Conservation (phyloP, 92 coral and sea anemone genomes). For the Chrysogorgia sp. region DNA sequence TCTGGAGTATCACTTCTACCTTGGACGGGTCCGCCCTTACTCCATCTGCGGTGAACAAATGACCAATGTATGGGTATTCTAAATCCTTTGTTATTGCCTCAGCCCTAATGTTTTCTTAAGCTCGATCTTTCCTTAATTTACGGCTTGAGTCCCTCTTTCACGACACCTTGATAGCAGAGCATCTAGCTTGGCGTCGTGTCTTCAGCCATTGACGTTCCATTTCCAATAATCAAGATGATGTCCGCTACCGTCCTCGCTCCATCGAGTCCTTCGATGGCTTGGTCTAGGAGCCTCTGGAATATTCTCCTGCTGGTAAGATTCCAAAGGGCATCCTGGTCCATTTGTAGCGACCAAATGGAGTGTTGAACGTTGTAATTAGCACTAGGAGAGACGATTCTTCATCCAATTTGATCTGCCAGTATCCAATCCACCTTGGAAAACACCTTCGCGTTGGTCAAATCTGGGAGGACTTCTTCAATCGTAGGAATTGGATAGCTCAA, state of each 20-base stretch:
- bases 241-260: slow-evolving; percentile 30
- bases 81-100: too few relatives aligned
- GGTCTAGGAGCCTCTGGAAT: slow-evolving; percentile 21
- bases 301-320: slow-evolving; percentile 39
- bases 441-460: slow-evolving; percentile 19
- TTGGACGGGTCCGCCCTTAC: slow-evolving; percentile 47
- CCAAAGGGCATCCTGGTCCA: slow-evolving; percentile 46
- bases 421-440: slow-evolving; percentile 37
- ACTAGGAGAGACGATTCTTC: slow-evolving; percentile 25
- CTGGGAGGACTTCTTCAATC: slow-evolving; percentile 33
- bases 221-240: slow-evolving; percentile 22
- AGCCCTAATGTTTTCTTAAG: slow-evolving; percentile 28
- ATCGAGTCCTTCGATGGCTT: slow-evolving; percentile 33
- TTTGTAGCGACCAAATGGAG: slow-evolving; percentile 33
- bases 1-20: slow-evolving; percentile 9
- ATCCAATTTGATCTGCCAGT: slow-evolving; percentile 35
- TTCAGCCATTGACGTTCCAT: slow-evolving; percentile 28
- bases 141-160: slow-evolving; percentile 31
- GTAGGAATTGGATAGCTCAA: slow-evolving; percentile 37
- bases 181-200: slow-evolving; percentile 22
- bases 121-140: slow-evolving; percentile 25
- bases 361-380: slow-evolving; percentile 41
- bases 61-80: slow-evolving; percentile 53
- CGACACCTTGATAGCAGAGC: slow-evolving; percentile 35
- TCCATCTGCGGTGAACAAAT: slow-evolving; percentile 42